Evolutionary conservation across 64 coral and sea anemone species (phyloP), one percentile per base, ranked within the genome.

Genomic region (Stichodactyla mertensii): DNA sequence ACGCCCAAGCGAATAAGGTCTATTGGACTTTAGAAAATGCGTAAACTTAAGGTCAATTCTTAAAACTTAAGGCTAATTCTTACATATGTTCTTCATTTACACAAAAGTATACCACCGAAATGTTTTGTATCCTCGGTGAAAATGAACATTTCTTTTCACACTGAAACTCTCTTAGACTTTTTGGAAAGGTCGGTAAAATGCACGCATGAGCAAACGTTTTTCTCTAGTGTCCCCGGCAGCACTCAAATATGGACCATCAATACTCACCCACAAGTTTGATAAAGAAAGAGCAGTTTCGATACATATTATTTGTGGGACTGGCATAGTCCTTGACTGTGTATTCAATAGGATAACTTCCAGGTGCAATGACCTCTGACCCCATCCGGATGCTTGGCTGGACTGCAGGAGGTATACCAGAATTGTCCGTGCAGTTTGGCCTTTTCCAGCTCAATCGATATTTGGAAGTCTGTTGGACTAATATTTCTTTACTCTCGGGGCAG

Each of bases 221-320:
- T 36, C 31, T 36, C 10, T 78, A 16, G 45, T 10, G 20, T 10
- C 12, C 45, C 10, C 20, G 22, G 11, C 45, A 51, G 4, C 20
- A 16, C 19, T 11, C 74, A 27, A 51, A 53, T 71, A 71, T 71
- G 7, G 12, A 80, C 0, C 16, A 79, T 16, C 10, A 51, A 20
- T 19, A 90, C 90, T 91, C 16, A 91, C 90, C 84, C 4, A 16
- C 56, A 6, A 91, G 78, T 51, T 54, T 86, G 11, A 91, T 87
- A 31, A 55, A 26, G 28, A 91, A 91, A 11, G 58, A 70, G 31
- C 90, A 91, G 53, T 81, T 81, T 36, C 31, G 31, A 36, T 36
- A 36, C 14, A 18, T 0, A 15, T 81, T 54, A n/a, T 14, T 15
- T 54, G 52, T 81, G 6, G 51, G 16, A 81, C 31, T 36, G 31